These are phyloP conservation scores for Xylophagus ater DNA, from an alignment of 2,888 invertebrate species.

Conservation along the genomic window DNA sequence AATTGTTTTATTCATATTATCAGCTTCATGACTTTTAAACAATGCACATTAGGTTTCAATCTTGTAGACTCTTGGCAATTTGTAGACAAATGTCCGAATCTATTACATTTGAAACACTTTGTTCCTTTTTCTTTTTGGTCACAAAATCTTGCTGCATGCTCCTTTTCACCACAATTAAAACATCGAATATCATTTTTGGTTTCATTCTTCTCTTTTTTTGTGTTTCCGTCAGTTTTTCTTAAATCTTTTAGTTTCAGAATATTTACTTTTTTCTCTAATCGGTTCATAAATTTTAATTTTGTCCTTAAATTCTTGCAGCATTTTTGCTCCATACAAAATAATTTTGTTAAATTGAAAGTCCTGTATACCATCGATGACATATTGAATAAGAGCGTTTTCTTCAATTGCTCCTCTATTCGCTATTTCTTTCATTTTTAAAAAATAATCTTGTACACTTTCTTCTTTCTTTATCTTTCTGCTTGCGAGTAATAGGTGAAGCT, in stretches of 20 bases:
- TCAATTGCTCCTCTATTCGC: not conserved
- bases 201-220: not conserved
- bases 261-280: not conserved
- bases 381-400: constrained; percentile 1
- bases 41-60: not conserved
- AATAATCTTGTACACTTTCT: not conserved
- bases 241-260: not conserved
- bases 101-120: constrained; percentile 27
- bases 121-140: constrained; percentile 18
- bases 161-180: constrained; percentile 13
- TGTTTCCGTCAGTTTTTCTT: not conserved
- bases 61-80: not conserved
- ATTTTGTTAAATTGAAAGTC: constrained; percentile 11
- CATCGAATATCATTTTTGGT: constrained; percentile 6
- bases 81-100: constrained; percentile 21
- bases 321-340: constrained; percentile 7
- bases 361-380: constrained; percentile 5
- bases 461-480: not conserved
- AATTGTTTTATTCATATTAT: not conserved
- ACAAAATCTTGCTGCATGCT: constrained; percentile 12
- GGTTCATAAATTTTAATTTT: constrained; percentile 10
- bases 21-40: constrained; percentile 3
- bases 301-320: constrained; percentile 9
- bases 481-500: not conserved
- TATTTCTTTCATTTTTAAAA: not conserved